phyloP scores from a whole-genome alignment of 1,140 invertebrate species.

The Telenomus remus region DNA sequence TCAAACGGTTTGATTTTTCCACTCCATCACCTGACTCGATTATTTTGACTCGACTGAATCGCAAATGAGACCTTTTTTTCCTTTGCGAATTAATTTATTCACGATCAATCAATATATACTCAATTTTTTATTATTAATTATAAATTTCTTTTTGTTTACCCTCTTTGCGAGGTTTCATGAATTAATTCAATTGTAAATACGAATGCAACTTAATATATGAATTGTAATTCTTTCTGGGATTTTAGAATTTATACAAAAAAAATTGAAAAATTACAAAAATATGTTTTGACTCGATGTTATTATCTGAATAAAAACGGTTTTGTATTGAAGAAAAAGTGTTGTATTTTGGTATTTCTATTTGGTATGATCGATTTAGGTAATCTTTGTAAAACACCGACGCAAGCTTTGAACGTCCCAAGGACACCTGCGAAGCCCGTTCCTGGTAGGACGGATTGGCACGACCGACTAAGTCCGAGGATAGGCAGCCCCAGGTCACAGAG shows the following conservation, averaged over 20 bases:
- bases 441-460: conserved; percentile 56
- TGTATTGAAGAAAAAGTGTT: too few species aligned
- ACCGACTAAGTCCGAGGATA: conserved; percentile 60
- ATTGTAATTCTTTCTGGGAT: too few species aligned
- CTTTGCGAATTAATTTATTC: not conserved
- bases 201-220: too few species aligned
- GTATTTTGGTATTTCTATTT: too few species aligned
- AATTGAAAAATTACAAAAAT: too few species aligned
- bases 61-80: conserved; percentile 27
- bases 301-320: too few species aligned
- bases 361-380: conserved; percentile 54
- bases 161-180: too few species aligned
- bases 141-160: too few species aligned
- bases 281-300: too few species aligned
- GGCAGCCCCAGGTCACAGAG: conserved; percentile 65
- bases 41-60: conserved; percentile 64
- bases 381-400: conserved; percentile 65
- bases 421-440: conserved; percentile 67
- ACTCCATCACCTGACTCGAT: conserved; percentile 79
- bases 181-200: too few species aligned
- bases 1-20: conserved; percentile 77
- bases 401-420: conserved; percentile 60
- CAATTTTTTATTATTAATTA: too few species aligned
- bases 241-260: too few species aligned
- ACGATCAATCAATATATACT: not conserved